Evolutionary conservation across 23 tunicate species (phyloP).

Genomic region (Trididemnum miniatum): DNA sequence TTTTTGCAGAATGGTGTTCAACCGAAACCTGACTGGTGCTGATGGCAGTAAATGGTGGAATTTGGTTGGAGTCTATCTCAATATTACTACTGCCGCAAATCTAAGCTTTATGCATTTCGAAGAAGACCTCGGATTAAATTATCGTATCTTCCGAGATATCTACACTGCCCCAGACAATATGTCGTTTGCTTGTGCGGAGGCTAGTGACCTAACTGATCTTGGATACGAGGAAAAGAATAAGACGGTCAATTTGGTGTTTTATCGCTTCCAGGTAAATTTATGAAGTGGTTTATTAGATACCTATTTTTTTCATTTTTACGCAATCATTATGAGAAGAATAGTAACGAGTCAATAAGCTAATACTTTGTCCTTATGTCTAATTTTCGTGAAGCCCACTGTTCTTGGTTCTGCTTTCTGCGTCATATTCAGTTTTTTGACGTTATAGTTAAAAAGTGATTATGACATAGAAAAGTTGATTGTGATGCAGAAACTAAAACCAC

Average conservation of each 20-base stretch:
- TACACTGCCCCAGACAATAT: conserved; percentile 56
- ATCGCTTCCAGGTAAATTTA: conserved; percentile 58
- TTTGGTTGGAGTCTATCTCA: conserved; percentile 7
- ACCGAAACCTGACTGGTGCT: neutral
- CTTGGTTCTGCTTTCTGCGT: too few species aligned
- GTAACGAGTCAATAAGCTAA: too few species aligned
- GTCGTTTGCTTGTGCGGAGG: conserved; percentile 63
- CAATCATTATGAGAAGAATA: too few species aligned
- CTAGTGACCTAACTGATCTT: conserved; percentile 15
- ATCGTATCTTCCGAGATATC: conserved; percentile 10
- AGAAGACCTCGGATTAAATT: neutral
- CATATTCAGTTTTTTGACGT: too few species aligned
- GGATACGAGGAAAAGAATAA: neutral
- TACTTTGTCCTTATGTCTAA: too few species aligned
- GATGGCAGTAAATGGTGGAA: conserved; percentile 35
- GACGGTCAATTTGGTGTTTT: conserved; percentile 37
- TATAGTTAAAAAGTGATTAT: too few species aligned
- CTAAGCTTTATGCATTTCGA: neutral
- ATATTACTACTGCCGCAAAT: conserved; percentile 14
- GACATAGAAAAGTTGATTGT: too few species aligned
- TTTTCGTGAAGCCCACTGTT: too few species aligned
- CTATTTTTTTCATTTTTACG: too few species aligned
- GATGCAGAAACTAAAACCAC: too few species aligned
- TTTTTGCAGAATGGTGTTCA: conserved; percentile 25
- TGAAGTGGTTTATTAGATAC: too few species aligned